A percentile compares a stretch with the other conserved stretches of the same genome.
Evolutionary conservation across 2,888 invertebrate genomes (phyloP).

Genomic region (Hypercompe scribonia): DNA sequence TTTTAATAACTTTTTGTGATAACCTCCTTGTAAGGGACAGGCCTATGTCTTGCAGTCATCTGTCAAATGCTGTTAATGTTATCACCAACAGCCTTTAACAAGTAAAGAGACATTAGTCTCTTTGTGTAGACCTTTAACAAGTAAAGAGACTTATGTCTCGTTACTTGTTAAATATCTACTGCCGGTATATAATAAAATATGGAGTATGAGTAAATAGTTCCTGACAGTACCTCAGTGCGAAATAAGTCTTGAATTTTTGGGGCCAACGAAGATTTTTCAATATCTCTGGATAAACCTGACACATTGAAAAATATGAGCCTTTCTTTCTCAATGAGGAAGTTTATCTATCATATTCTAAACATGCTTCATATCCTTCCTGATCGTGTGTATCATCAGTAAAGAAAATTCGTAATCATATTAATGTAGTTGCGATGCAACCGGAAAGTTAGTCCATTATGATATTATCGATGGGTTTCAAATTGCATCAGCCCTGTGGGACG

Average conservation of each 20-base stretch:
- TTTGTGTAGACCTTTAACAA: too few species aligned
- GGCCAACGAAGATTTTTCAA: background rate
- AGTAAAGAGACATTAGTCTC: too few species aligned
- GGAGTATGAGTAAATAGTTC: background rate
- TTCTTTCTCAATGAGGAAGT: background rate
- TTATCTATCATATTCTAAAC: background rate
- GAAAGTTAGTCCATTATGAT: constrained; percentile 78
- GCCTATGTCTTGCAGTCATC: too few species aligned
- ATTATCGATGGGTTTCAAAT: constrained; percentile 85
- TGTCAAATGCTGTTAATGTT: too few species aligned
- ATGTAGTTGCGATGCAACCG: constrained; percentile 81
- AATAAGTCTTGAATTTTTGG: background rate
- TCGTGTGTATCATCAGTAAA: constrained; percentile 59
- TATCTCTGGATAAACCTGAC: background rate
- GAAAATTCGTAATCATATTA: constrained; percentile 79
- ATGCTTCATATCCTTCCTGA: constrained; percentile 2
- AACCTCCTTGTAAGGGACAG: too few species aligned
- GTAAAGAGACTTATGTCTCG: too few species aligned
- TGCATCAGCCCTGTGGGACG: constrained; percentile 74
- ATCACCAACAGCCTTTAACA: too few species aligned
- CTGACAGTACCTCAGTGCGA: background rate
- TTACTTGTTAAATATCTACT: too few species aligned
- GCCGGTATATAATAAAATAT: background rate
- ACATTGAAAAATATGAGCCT: background rate
- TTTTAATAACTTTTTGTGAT: too few species aligned